A percentile compares a stretch with the other conserved stretches of the same genome.
Evolutionary conservation across 2,797 vertebrate genomes (phyloP).

Genomic region (Hipposideros larvatus): DNA sequence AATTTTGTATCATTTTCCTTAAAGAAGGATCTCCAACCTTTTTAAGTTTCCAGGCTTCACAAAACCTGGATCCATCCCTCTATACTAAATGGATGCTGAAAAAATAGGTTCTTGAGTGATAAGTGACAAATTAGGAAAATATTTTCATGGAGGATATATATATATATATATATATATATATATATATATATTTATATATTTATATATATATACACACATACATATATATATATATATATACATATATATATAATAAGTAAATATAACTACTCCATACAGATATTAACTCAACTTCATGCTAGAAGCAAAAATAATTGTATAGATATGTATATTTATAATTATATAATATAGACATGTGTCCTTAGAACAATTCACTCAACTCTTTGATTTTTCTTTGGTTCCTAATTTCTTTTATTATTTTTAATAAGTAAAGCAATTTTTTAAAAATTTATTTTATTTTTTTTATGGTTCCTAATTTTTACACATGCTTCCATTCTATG

Average conservation of each 20-base stretch:
- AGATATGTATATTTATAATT: background rate
- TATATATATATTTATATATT: no score
- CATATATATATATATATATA: no score
- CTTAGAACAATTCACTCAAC: background rate
- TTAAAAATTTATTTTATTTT: no score
- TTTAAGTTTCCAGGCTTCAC: background rate
- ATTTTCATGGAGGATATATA: background rate
- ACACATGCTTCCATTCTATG: background rate
- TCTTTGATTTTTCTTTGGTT: no score
- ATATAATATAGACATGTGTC: background rate
- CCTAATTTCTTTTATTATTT: no score
- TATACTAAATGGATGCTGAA: background rate
- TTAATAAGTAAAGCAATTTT: no score
- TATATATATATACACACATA: no score
- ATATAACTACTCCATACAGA: background rate
- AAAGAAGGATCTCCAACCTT: background rate
- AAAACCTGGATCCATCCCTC: background rate
- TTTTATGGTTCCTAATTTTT: background rate
- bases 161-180: background rate
- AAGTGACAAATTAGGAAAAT: background rate
- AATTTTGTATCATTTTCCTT: background rate
- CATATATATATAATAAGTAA: background rate
- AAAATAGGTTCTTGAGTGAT: background rate
- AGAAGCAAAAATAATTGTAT: background rate
- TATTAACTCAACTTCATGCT: background rate